phyloP scores from a whole-genome alignment of 35 echinoderm and acorn worm genomes.

The Holothuria glaberrima region DNA sequence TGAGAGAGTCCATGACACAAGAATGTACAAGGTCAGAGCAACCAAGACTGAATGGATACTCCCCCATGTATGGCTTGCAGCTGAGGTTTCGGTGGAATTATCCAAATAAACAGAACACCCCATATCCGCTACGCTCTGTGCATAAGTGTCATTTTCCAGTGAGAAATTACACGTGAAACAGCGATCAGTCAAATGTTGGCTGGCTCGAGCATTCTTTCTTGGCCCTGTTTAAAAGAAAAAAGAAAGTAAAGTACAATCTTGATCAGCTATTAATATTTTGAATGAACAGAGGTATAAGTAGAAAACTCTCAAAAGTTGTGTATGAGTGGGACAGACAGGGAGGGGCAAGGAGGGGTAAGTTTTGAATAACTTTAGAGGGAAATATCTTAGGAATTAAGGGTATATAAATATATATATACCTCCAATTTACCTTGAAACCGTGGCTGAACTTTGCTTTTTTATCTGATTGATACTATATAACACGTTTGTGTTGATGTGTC shows the following conservation, averaged over 20 bases:
- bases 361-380: too few species aligned
- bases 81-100: not conserved
- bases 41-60: constrained; percentile 20
- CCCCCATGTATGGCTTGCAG: not conserved
- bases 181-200: not conserved
- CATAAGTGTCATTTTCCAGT: not conserved
- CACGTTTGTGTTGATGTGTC: too few species aligned
- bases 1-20: constrained; percentile 22
- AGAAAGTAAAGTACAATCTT: not conserved
- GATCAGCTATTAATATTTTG: too few species aligned
- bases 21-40: constrained; percentile 37
- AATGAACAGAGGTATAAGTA: too few species aligned
- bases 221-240: constrained; percentile 13
- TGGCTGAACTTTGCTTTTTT: too few species aligned
- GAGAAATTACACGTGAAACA: constrained; percentile 34
- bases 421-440: too few species aligned
- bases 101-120: not conserved
- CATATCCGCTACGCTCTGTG: not conserved
- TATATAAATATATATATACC: too few species aligned
- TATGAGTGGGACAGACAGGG: too few species aligned
- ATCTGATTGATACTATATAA: too few species aligned
- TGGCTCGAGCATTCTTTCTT: constrained; percentile 6
- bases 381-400: too few species aligned
- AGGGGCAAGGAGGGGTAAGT: too few species aligned
- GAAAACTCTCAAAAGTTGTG: too few species aligned